Evolutionary conservation across 1,140 invertebrate genomes (phyloP), one percentile per base, ranked within the genome.

Genomic region (Xylocopa sonorina): DNA sequence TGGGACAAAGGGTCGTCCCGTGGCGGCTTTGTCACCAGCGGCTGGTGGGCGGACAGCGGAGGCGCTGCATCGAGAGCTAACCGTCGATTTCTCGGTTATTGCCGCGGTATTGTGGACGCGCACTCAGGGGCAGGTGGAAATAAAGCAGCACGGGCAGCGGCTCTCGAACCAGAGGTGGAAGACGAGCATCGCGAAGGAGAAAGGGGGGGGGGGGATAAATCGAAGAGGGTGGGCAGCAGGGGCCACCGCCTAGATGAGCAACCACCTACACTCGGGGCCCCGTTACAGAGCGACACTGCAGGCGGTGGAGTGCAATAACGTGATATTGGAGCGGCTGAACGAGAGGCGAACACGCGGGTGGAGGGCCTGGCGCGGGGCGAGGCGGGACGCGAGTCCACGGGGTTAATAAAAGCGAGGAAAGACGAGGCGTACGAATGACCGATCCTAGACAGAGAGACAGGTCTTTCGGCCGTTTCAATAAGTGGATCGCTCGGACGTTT

Each of bases 21-120:
- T 62, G 57, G 57, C 29, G 14, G 72, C 83, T 85, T 85, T 75
- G 83, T 80, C 73, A 68, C 63, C 69, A 50, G 50, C 60, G 51
- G 4, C 7, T 21, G 69, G 80, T 76, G 67, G 80, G 75, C 67
- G 60, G 63, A 62, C 41, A 55, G 46, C 18, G 43, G n/a, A n/a
- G n/a, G 51, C 24, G 53, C 29, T 67, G 67, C 80, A 85, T 86
- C 84, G 85, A 85, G 85, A 85, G 80, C 75, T 82, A 82, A 86
- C 84, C 83, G 83, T 85, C 83, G 83, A 86, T 86, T 86, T 77
- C 84, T 80, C 84, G 83, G 84, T 85, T 86, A 86, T 86, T 86
- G 80, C 83, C 46, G 66, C 75, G n/a, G 80, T 60, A 85, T 86
- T 80, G 83, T 85, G 83, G 83, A 85, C 83, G 80, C 85, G n/a